Conservation (phyloP, 2,113 vertebrate species). For the Ammospiza nelsoni region DNA sequence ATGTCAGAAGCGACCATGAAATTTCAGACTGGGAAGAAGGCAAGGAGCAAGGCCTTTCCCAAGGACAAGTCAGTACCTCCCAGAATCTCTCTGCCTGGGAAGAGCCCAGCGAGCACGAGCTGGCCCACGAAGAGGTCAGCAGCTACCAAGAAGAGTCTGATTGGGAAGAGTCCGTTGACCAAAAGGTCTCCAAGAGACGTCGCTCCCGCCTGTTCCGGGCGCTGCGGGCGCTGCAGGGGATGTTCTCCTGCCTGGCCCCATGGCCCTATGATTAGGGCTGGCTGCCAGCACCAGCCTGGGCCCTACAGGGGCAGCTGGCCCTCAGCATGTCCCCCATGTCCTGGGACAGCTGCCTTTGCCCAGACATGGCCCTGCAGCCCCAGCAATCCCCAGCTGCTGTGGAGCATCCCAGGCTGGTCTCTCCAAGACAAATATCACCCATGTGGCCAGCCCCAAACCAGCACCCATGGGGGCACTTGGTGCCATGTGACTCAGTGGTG, state of each 20-base stretch:
- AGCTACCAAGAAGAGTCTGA: background rate
- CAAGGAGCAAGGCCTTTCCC: background rate
- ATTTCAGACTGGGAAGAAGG: background rate
- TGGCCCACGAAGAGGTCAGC: rapidly evolving
- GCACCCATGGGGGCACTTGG: background rate
- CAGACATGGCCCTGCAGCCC: background rate
- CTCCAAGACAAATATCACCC: background rate
- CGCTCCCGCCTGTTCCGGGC: rapidly evolving
- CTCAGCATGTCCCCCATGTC: background rate
- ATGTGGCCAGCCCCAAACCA: background rate
- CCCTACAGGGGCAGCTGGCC: background rate
- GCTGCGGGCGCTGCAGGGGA: rapidly evolving
- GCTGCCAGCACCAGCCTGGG: background rate
- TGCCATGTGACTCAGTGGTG: background rate
- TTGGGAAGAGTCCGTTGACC: background rate
- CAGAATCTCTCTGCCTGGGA: background rate
- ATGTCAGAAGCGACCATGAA: background rate
- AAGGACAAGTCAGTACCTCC: rapidly evolving
- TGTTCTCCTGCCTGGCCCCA: background rate
- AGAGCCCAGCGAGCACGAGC: background rate
- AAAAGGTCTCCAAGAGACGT: no score
- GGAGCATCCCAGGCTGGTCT: background rate
- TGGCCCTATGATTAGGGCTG: background rate
- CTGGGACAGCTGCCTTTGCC: background rate
- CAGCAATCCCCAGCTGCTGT: background rate